Percentiles rank a stretch among this genome's conserved stretches.
Conservation (phyloP, 2,113 vertebrate genomes). For the Phalacrocorax brasilianus region DNA sequence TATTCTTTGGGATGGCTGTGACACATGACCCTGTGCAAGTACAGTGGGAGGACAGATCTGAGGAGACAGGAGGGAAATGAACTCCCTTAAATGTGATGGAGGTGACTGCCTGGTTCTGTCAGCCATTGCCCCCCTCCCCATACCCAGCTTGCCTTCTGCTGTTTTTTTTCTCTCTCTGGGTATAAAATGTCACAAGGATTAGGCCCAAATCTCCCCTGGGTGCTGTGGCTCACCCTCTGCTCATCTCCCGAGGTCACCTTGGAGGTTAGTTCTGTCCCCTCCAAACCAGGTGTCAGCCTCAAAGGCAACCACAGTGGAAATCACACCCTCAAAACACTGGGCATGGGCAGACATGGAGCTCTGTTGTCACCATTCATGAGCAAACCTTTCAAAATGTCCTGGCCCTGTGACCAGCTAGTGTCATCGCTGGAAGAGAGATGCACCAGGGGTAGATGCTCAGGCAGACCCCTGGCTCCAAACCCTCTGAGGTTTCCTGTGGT, state of each 20-base stretch:
- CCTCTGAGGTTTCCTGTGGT: background rate
- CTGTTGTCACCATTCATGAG: background rate
- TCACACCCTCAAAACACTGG: rapidly evolving
- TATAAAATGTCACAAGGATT: constrained; percentile 35
- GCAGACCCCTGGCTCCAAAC: background rate
- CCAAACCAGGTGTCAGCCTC: background rate
- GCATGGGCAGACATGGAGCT: background rate
- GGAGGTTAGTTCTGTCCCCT: background rate
- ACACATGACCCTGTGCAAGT: background rate
- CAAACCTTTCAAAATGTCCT: background rate
- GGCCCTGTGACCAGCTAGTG: background rate
- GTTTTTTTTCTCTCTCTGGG: constrained; percentile 16
- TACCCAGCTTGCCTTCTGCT: background rate
- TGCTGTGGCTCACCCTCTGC: background rate
- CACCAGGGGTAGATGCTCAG: background rate
- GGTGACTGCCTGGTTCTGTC: constrained; percentile 16
- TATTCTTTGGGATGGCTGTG: background rate
- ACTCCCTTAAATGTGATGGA: constrained; percentile 51
- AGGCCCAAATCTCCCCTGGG: background rate
- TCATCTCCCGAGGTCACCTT: constrained; percentile 16
- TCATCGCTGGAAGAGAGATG: background rate
- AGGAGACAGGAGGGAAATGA: constrained; percentile 61
- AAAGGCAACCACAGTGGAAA: background rate
- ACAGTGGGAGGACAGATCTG: constrained; percentile 25
- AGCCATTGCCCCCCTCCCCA: background rate